These are phyloP conservation scores for Pimephales promelas DNA, from an alignment of 2,113 vertebrate genomes.

Conservation along the genomic window DNA sequence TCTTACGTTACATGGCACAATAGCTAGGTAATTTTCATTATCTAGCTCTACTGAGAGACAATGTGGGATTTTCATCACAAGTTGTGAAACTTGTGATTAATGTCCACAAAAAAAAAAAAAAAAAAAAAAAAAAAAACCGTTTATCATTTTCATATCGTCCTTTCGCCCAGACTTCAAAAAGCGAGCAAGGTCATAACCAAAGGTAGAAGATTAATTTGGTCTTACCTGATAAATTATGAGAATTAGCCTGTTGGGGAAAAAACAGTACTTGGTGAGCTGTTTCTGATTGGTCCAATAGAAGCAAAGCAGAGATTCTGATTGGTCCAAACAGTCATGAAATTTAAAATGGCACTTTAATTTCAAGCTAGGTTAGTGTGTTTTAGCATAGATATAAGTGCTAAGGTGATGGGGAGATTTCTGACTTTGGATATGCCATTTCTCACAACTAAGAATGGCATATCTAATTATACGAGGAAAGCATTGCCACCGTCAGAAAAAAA, in stretches of 20 bases:
- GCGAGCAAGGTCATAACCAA: slow-evolving; percentile 66
- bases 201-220: slow-evolving; percentile 69
- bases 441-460: slow-evolving; percentile 4
- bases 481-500: slow-evolving; percentile 13
- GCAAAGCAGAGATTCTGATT: slow-evolving; percentile 47
- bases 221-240: slow-evolving; percentile 74
- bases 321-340: slow-evolving; percentile 54
- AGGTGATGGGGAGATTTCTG: not conserved
- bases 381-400: not conserved
- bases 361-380: slow-evolving; percentile 14
- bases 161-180: slow-evolving; percentile 55
- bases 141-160: slow-evolving; percentile 54
- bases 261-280: slow-evolving; percentile 64
- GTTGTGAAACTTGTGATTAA: slow-evolving; percentile 54
- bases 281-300: slow-evolving; percentile 39
- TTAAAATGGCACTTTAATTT: slow-evolving; percentile 46
- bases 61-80: not conserved
- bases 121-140: too few species aligned
- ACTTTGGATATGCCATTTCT: not conserved
- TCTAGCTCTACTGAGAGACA: not conserved
- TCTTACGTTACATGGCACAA: not conserved
- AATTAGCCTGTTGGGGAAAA: slow-evolving; percentile 72
- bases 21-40: not conserved
- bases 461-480: not conserved
- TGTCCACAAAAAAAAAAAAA: slow-evolving; percentile 53